Percentiles rank a stretch among this genome's conserved stretches.
Conservation (phyloP, 1,140 invertebrate species). For the Drosophila jambulina region DNA sequence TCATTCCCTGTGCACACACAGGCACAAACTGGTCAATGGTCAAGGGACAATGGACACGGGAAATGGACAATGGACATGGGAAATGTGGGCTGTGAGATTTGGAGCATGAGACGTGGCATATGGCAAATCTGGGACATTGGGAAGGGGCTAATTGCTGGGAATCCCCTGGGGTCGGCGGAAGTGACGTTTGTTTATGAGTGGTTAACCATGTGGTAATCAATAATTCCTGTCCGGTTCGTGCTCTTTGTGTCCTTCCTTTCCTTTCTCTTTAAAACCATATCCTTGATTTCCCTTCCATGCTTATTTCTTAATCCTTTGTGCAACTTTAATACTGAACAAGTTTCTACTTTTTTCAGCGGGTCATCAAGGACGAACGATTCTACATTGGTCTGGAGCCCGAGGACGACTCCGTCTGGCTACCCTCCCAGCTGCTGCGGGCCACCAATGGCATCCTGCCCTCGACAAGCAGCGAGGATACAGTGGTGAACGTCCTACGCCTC, state of each 20-base stretch:
- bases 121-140: constrained; percentile 14
- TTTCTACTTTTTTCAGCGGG: constrained; percentile 88
- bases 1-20: constrained; percentile 24
- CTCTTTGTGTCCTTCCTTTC: background rate
- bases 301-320: background rate
- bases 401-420: constrained; percentile 95
- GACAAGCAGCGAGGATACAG: constrained; percentile 90
- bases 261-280: background rate
- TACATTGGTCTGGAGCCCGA: constrained; percentile 96
- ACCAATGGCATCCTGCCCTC: constrained; percentile 91
- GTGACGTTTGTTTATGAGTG: constrained; percentile 42
- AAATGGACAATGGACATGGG: constrained; percentile 2
- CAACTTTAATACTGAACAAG: background rate
- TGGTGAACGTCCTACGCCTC: constrained; percentile 87
- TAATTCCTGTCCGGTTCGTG: constrained; percentile 21
- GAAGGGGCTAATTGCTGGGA: constrained; percentile 26
- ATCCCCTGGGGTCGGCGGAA: constrained; percentile 18
- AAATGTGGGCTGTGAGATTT: constrained; percentile 4
- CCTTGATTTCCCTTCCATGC: background rate
- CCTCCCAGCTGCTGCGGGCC: constrained; percentile 93
- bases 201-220: constrained; percentile 41
- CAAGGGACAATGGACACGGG: constrained; percentile 2
- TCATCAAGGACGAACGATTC: constrained; percentile 95
- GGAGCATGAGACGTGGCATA: constrained; percentile 6
- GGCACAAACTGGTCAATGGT: background rate